Evolutionary conservation across 2,797 vertebrate species (phyloP).

Genomic region (Schizothorax lantsangensis): DNA sequence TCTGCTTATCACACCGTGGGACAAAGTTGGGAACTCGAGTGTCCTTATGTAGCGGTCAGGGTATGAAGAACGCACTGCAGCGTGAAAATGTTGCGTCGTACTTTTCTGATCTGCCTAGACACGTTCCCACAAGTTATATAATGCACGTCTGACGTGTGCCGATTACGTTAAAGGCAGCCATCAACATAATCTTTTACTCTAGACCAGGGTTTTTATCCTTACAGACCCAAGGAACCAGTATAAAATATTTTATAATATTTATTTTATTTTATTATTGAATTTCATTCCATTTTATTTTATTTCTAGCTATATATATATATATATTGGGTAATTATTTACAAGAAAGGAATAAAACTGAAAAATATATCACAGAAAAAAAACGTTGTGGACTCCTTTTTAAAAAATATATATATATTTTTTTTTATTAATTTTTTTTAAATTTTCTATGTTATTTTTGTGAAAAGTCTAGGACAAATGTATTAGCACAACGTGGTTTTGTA

Average conservation of each 20-base stretch:
- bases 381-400: background rate
- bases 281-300: too few relatives aligned
- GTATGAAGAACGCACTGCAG: constrained; percentile 6
- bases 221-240: background rate
- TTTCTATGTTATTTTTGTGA: background rate
- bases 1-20: constrained; percentile 46
- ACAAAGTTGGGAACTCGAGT: constrained; percentile 34
- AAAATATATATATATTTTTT: background rate
- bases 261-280: background rate
- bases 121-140: constrained; percentile 54
- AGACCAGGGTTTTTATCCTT: background rate
- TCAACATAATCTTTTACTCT: background rate
- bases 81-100: constrained; percentile 31
- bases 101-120: constrained; percentile 1
- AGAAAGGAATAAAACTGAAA: too few relatives aligned
- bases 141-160: constrained; percentile 50
- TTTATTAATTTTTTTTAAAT: background rate
- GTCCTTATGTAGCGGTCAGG: constrained; percentile 7
- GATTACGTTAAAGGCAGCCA: background rate
- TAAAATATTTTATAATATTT: background rate
- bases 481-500: background rate
- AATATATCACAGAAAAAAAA: too few relatives aligned
- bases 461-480: background rate
- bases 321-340: background rate
- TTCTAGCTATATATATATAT: too few relatives aligned